Conservation (phyloP, 2,113 vertebrate genomes). For the Hemichromis elongatus region DNA sequence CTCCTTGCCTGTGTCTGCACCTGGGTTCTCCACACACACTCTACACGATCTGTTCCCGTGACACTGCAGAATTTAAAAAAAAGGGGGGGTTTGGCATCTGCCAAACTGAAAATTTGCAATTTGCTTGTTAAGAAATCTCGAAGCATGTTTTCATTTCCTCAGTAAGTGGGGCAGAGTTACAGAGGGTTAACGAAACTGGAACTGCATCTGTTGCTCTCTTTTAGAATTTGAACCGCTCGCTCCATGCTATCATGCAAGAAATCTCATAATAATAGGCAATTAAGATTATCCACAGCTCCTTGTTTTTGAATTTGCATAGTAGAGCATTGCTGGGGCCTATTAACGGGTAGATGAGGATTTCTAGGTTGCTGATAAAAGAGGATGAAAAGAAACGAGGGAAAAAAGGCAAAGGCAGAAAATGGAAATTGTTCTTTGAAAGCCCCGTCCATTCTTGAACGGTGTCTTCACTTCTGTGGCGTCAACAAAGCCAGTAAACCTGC, state of each 20-base stretch:
- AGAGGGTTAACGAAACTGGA: neutral
- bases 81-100: too few relatives aligned
- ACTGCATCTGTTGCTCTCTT: neutral
- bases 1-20: too few relatives aligned
- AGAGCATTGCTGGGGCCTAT: neutral
- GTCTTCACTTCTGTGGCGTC: neutral
- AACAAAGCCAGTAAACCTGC: neutral
- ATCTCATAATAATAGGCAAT: conserved; percentile 28
- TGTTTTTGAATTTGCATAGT: conserved; percentile 23
- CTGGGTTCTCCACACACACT: too few relatives aligned
- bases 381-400: conserved; percentile 7
- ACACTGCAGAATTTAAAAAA: too few relatives aligned
- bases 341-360: conserved; percentile 27
- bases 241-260: neutral
- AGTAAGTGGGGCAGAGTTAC: neutral
- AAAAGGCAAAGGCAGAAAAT: neutral
- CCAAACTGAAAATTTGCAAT: neutral
- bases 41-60: too few relatives aligned
- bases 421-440: conserved; percentile 11
- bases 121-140: neutral
- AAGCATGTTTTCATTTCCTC: neutral
- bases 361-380: conserved; percentile 14
- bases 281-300: conserved; percentile 27
- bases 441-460: neutral
- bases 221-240: neutral